Evolutionary conservation across 2,113 vertebrate genomes (phyloP).

Genomic region (Tragelaphus scriptus): DNA sequence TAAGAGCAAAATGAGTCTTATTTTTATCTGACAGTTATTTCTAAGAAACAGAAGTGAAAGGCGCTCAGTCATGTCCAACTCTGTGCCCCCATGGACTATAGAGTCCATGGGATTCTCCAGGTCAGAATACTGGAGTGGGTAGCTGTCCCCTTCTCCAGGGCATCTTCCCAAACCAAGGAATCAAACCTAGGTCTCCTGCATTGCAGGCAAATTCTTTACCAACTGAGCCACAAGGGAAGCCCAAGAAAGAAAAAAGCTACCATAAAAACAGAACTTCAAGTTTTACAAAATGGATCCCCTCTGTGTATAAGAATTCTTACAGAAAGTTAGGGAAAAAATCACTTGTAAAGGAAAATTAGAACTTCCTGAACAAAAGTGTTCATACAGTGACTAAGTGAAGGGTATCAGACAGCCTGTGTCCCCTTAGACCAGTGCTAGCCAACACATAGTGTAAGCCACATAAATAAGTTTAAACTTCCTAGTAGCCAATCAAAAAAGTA

Average conservation of each 20-base stretch:
- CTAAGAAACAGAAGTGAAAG: neutral
- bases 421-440: neutral
- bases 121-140: neutral
- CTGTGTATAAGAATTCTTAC: neutral
- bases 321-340: neutral
- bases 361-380: neutral
- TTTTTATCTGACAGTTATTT: neutral
- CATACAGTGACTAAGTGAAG: neutral
- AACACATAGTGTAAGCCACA: neutral
- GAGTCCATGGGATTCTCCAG: neutral
- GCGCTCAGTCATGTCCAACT: fast-evolving
- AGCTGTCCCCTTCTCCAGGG: neutral
- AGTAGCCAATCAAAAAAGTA: neutral
- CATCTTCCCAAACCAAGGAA: neutral
- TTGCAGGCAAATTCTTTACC: neutral
- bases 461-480: neutral
- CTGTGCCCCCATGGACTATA: neutral
- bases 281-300: neutral
- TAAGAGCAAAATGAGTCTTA: neutral
- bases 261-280: neutral
- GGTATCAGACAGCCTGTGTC: neutral
- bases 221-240: neutral
- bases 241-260: neutral
- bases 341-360: neutral
- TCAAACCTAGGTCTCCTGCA: neutral